phyloP scores from a whole-genome alignment of 2,113 vertebrate species.

The Sylvilagus bachmani region DNA sequence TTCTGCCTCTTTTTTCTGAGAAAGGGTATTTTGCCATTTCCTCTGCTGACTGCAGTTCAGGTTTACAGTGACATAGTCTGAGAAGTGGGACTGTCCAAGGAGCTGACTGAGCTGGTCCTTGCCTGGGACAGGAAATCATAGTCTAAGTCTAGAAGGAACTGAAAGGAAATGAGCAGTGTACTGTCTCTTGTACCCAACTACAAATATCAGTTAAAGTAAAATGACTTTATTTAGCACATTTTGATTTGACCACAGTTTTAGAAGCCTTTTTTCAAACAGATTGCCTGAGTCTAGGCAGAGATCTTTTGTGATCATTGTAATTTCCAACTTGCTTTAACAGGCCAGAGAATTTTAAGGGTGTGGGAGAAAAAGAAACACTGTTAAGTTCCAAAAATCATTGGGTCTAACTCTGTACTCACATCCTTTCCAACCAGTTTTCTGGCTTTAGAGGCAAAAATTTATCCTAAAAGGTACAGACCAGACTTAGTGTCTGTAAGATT shows the following conservation, averaged over 20 bases:
- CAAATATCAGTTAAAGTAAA: constrained; percentile 26
- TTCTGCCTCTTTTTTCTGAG: neutral
- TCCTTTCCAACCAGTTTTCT: neutral
- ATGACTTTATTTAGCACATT: constrained; percentile 10
- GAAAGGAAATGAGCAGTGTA: constrained; percentile 41
- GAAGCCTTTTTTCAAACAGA: constrained; percentile 42
- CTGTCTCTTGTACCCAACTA: neutral
- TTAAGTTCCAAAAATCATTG: neutral
- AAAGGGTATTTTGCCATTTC: constrained; percentile 24
- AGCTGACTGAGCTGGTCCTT: neutral
- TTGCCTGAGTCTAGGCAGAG: neutral
- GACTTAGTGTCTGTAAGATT: neutral
- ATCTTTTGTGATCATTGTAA: neutral
- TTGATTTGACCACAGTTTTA: constrained; percentile 46
- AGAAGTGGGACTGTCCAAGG: neutral
- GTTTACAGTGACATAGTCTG: constrained; percentile 6
- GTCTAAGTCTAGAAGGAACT: constrained; percentile 68
- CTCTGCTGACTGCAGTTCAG: constrained; percentile 45
- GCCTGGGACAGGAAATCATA: constrained; percentile 44
- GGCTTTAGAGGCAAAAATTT: neutral
- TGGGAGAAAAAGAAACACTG: neutral
- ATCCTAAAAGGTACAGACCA: neutral
- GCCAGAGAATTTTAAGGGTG: neutral
- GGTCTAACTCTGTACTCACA: neutral
- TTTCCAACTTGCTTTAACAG: neutral